Evolutionary conservation across 92 coral and sea anemone genomes (phyloP), one percentile per base, ranked within the genome.

Genomic region (Parazoanthus atlanticus): DNA sequence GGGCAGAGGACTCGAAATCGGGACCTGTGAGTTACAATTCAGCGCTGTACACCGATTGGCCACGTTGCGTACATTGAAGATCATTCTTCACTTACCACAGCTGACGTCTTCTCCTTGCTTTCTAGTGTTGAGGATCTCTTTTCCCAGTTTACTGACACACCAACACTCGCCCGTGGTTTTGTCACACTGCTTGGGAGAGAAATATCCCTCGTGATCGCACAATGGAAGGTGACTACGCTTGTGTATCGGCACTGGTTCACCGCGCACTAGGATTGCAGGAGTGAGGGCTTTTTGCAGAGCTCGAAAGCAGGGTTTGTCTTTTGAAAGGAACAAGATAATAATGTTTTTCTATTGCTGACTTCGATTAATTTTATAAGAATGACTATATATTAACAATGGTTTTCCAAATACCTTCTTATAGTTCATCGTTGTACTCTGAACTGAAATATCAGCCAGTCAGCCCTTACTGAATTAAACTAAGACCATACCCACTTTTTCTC

Each of bases 101-200:
- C 23, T 73, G 7, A 73, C 33, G 31, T 32, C 77, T 31, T 31
- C 9, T 4, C 77, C 36, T 32, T 73, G 36, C 36, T 73, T 82
- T 49, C 86, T 67, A 30, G 69, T 32, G 36, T 49, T 82, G 25
- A 61, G 46, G 56, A 52, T n/a, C 76, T 82, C 86, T 58, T 82
- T 46, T 52, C 71, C 36, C 4, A 41, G 29, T 13, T 4, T 31
- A 65, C 26, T 83, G 41, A 64, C 77, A 73, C 77, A 73, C 77
- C 77, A 73, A 7, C 77, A 73, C 23, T 73, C 77, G n/a, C 77
- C 77, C 38, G 21, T 73, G 38, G 77, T 30, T 73, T 73, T 73
- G 43, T 73, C 77, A 23, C 77, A 73, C 36, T 73, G 58, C 19
- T 52, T 52, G 58, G 19, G 19, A 52, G 17, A 15, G 58, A 52